Evolutionary conservation across 2,888 invertebrate genomes (phyloP), one percentile per base, ranked within the genome.

Genomic region (Erynnis tages): DNA sequence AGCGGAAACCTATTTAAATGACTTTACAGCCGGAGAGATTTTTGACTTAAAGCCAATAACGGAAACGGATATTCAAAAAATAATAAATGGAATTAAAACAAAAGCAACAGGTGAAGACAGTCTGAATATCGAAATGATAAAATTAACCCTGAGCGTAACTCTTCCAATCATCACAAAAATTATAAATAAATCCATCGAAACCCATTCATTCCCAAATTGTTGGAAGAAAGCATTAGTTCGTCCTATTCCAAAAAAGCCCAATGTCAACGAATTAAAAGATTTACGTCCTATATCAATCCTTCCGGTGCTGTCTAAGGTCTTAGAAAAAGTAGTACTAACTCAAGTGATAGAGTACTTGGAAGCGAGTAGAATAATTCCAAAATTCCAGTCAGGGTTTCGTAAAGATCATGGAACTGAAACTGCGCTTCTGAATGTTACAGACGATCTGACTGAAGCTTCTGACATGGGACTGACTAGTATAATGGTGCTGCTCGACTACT

Each of bases 51-150:
- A 25, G 40, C 6, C 17, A 16, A 50, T 17, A 13, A 21, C 27
- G 40, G 17, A 55, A 54, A 50, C 41, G 35, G 38, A 49, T 48
- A n/a, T 19, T 50, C 8, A 34, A 46, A 38, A 34, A 19, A 5
- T 17, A 7, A 10, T 19, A 45, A 34, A 25, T 21, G n/a, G 23
- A 16, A 13, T 43, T 13, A 38, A 38, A 45, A 30, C 13, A 32
- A 21, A 38, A 11, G 13, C 27, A 41, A 19, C 13, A 7, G 30
- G 17, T 14, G n/a, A 19, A 50, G 14, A 38, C 45, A 11, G 53
- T 16, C 14, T 57, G 6, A 27, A 29, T 40, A 34, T 38, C 6
- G 45, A 21, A 7, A 21, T 19, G 48, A 52, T 48, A 16, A 27
- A 25, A 37, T 40, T 38, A 5, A 43, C 43, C 0, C n/a, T 43